Conservation (phyloP, 2,797 vertebrate species). For the Lateolabrax maculatus region DNA sequence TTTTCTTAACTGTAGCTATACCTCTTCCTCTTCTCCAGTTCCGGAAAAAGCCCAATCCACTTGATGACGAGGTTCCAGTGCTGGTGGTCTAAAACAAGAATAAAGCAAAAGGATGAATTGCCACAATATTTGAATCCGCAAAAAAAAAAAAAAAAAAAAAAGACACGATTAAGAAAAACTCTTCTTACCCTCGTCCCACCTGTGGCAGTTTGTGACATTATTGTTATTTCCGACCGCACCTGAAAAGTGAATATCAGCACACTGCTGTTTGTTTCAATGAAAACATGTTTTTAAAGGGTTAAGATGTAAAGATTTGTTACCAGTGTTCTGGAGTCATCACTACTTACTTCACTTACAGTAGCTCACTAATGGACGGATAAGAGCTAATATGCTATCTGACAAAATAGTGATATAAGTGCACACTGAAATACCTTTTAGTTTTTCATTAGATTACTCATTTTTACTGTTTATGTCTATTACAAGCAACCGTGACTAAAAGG, state of each 20-base stretch:
- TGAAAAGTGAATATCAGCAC: slow-evolving; percentile 49
- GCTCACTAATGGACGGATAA: neutral
- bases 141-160: neutral
- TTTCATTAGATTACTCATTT: neutral
- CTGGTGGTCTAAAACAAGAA: slow-evolving; percentile 66
- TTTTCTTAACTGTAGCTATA: slow-evolving; percentile 26
- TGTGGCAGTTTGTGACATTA: slow-evolving; percentile 9
- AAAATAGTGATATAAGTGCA: neutral
- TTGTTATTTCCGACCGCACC: slow-evolving; percentile 70
- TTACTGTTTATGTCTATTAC: too few species aligned
- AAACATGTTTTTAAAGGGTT: neutral
- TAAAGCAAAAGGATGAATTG: neutral
- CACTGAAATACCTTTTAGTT: neutral
- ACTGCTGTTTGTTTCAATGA: neutral
- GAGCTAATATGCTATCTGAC: neutral
- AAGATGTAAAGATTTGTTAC: too few species aligned
- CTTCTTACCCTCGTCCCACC: slow-evolving; percentile 66
- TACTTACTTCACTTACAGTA: neutral
- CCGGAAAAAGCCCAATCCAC: slow-evolving; percentile 42
- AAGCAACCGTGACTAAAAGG: neutral
- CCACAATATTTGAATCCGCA: too few species aligned
- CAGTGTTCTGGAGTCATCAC: too few species aligned
- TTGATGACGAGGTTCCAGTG: slow-evolving; percentile 53
- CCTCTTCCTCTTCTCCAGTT: slow-evolving; percentile 54
- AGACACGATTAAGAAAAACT: neutral